Percentiles rank a stretch among this genome's conserved stretches.
Conservation (phyloP, 2,797 vertebrate species). For the Chiloscyllium punctatum region DNA sequence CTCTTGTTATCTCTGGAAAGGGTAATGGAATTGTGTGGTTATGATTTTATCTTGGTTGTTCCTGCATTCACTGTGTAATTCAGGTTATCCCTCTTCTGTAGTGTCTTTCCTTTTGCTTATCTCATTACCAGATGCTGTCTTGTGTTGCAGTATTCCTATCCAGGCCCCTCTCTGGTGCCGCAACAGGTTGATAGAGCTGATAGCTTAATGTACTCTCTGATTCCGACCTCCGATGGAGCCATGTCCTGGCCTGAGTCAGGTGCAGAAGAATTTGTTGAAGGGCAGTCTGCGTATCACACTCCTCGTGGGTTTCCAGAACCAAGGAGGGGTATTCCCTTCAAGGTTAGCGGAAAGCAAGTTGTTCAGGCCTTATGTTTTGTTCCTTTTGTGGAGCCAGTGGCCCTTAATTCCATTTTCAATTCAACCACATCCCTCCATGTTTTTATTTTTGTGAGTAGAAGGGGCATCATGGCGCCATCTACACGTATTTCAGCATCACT, state of each 20-base stretch:
- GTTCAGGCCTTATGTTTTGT: too few species aligned
- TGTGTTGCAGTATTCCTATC: constrained; percentile 29
- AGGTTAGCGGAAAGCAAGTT: constrained; percentile 17
- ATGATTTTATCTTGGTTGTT: neutral
- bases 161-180: constrained; percentile 27
- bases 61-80: neutral
- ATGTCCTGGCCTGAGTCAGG: constrained; percentile 9
- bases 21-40: neutral
- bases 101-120: constrained; percentile 9
- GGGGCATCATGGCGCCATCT: neutral
- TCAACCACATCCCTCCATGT: neutral
- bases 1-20: neutral
- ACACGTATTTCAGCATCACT: neutral
- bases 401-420: neutral
- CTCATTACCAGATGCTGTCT: constrained; percentile 33
- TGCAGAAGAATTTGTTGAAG: constrained; percentile 24
- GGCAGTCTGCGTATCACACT: neutral
- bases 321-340: constrained; percentile 31
- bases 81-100: neutral
- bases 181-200: constrained; percentile 21
- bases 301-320: constrained; percentile 27
- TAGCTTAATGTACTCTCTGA: constrained; percentile 32
- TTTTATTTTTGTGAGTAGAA: neutral
- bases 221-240: constrained; percentile 13
- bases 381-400: neutral